These are phyloP conservation scores for Timema podura DNA, from an alignment of 2,888 invertebrate genomes.

Conservation along the genomic window DNA sequence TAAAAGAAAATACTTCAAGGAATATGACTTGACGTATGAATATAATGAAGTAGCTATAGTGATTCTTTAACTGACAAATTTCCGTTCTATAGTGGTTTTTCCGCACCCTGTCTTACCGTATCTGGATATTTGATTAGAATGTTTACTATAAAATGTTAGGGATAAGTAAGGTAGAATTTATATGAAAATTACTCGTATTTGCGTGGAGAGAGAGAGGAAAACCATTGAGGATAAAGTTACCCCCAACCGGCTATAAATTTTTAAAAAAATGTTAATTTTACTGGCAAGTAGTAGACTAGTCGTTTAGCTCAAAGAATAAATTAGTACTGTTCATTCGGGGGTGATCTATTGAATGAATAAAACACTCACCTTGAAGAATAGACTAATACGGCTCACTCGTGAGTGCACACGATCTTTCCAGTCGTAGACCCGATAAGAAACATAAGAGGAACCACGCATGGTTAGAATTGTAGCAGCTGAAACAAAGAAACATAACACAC, in stretches of 20 bases:
- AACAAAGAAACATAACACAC: constrained; percentile 34
- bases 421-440: constrained; percentile 87
- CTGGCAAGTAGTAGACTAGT: neutral
- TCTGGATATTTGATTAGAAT: too few species aligned
- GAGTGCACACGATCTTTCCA: constrained; percentile 90
- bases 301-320: neutral
- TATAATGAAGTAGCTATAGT: too few species aligned
- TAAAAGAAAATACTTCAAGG: too few species aligned
- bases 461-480: constrained; percentile 83
- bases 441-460: constrained; percentile 84
- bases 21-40: too few species aligned
- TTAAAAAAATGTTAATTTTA: neutral
- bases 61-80: too few species aligned
- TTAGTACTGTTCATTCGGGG: neutral
- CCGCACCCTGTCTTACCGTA: too few species aligned
- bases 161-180: too few species aligned
- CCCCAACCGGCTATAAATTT: neutral
- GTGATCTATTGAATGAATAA: neutral
- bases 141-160: too few species aligned
- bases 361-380: constrained; percentile 74
- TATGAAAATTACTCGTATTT: too few species aligned
- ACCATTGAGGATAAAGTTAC: neutral
- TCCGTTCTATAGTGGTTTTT: too few species aligned
- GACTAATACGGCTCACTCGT: constrained; percentile 77
- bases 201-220: neutral